Conservation (phyloP, 2,113 vertebrate species). For the Lepus timidus region DNA sequence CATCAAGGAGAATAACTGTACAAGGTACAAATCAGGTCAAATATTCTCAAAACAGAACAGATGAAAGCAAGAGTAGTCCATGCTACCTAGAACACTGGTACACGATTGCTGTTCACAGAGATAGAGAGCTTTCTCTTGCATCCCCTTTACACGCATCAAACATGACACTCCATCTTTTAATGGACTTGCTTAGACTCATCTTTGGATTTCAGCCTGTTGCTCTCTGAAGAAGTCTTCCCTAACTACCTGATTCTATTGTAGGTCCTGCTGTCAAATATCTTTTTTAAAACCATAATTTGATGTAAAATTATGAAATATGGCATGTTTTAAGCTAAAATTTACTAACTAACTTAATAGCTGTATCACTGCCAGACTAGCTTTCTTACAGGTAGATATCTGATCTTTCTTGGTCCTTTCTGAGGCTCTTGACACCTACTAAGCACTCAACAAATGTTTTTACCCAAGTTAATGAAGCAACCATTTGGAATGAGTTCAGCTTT, state of each 20-base stretch:
- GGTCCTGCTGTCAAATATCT: background rate
- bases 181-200: background rate
- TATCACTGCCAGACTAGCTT: slow-evolving; percentile 7
- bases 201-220: background rate
- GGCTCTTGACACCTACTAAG: background rate
- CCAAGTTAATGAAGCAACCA: background rate
- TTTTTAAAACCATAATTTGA: slow-evolving; percentile 16
- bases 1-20: slow-evolving; percentile 16
- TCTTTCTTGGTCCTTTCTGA: slow-evolving; percentile 37
- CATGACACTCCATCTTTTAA: background rate
- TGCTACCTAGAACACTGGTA: background rate
- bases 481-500: slow-evolving; percentile 28
- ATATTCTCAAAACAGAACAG: slow-evolving; percentile 47
- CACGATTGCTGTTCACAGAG: background rate
- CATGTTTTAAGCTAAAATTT: slow-evolving; percentile 27
- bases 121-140: background rate
- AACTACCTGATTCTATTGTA: background rate
- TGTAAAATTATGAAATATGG: slow-evolving; percentile 29
- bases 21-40: background rate
- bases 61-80: background rate
- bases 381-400: background rate
- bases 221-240: background rate
- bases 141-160: background rate
- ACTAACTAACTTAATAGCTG: slow-evolving; percentile 27
- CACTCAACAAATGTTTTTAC: background rate